Conservation (phyloP, 1,140 invertebrate genomes). For the Caerostris extrusa region DNA sequence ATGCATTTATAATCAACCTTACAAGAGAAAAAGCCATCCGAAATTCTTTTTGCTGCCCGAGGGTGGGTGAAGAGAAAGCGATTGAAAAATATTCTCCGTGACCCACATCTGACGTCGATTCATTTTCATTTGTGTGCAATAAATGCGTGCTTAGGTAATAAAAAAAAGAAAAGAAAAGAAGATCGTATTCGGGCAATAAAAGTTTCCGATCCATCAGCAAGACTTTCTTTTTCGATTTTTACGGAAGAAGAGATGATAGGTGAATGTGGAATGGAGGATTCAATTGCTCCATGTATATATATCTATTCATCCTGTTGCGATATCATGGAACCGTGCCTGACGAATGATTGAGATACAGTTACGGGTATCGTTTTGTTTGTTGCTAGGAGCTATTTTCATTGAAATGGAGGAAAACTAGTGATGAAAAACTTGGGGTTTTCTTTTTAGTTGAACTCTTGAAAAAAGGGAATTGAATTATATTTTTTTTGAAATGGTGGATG, state of each 20-base stretch:
- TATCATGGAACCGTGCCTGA: too few species aligned
- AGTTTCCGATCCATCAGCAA: not conserved
- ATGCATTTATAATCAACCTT: not conserved
- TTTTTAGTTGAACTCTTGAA: too few species aligned
- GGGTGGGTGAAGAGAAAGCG: not conserved
- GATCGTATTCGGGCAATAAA: not conserved
- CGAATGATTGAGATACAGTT: too few species aligned
- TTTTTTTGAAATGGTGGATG: too few species aligned
- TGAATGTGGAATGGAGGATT: not conserved
- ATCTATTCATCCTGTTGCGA: not conserved
- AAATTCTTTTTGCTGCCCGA: not conserved
- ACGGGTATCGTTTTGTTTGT: too few species aligned
- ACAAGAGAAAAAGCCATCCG: not conserved
- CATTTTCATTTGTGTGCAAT: conserved; percentile 13
- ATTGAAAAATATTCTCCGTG: not conserved
- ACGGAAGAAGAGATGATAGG: not conserved
- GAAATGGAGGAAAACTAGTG: too few species aligned
- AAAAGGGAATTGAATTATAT: too few species aligned
- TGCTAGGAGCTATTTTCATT: too few species aligned
- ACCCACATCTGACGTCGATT: not conserved
- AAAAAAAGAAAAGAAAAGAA: not conserved
- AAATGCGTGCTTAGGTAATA: not conserved
- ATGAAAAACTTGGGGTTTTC: too few species aligned
- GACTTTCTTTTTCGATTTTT: not conserved
- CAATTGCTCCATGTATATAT: not conserved